phyloP scores from a whole-genome alignment of 2,113 vertebrate species.

The Myotis yumanensis region DNA sequence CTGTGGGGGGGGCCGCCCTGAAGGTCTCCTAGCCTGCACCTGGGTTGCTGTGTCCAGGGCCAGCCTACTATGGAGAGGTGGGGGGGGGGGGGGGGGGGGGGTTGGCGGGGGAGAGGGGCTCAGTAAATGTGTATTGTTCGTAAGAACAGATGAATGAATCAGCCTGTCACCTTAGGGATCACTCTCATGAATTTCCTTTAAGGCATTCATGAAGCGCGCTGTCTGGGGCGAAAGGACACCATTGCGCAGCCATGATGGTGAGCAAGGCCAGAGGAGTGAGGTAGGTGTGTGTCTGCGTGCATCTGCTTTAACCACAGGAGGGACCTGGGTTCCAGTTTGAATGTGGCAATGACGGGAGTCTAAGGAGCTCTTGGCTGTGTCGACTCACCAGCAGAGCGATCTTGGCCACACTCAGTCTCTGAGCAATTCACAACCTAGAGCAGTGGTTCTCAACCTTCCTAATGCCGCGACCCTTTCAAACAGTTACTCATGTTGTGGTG shows the following conservation, averaged over 20 bases:
- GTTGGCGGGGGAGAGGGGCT: neutral
- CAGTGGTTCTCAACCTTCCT: no score
- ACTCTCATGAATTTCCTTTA: neutral
- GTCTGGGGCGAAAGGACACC: neutral
- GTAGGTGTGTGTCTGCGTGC: neutral
- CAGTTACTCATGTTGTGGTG: no score
- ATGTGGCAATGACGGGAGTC: neutral
- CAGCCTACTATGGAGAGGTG: fast-evolving
- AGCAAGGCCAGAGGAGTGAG: neutral
- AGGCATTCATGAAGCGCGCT: neutral
- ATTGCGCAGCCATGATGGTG: neutral
- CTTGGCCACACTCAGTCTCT: neutral
- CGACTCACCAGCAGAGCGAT: neutral
- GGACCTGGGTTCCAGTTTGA: neutral
- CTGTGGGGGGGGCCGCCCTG: neutral
- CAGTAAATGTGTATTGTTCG: neutral
- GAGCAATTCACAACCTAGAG: neutral
- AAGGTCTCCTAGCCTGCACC: neutral
- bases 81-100: neutral
- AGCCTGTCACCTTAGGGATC: neutral
- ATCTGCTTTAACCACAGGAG: neutral
- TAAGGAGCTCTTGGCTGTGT: neutral
- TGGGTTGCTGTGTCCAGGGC: neutral
- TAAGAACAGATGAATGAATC: neutral
- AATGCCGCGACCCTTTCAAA: no score